Evolutionary conservation across 2,797 vertebrate species (phyloP).

Genomic region (Chelmon rostratus): DNA sequence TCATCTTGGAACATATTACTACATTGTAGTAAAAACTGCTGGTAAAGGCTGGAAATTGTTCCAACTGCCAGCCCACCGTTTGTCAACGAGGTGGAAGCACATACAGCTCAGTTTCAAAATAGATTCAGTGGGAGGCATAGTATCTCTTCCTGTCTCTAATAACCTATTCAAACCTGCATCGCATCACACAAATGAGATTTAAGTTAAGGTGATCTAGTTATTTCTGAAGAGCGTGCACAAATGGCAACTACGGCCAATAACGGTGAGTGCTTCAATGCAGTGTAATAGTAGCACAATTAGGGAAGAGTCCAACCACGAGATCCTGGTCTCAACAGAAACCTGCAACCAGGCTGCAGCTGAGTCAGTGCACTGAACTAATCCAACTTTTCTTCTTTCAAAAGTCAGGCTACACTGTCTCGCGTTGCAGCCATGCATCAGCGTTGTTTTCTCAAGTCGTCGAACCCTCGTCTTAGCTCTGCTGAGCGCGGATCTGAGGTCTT

Average conservation of each 20-base stretch:
- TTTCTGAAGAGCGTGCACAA: background rate
- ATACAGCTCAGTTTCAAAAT: conserved; percentile 1
- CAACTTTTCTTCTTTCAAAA: conserved; percentile 6
- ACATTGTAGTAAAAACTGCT: background rate
- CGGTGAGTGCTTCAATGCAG: background rate
- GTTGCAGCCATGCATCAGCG: background rate
- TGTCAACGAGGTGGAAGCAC: no score
- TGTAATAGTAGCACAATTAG: background rate
- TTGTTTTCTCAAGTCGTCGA: background rate
- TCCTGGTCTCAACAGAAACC: background rate
- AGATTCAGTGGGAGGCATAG: background rate
- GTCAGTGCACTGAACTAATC: conserved; percentile 6
- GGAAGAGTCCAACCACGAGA: background rate
- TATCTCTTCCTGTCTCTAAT: background rate
- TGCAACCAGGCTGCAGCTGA: background rate
- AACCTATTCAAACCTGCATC: background rate
- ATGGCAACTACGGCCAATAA: background rate
- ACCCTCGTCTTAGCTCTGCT: background rate
- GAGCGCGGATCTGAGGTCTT: background rate
- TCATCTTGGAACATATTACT: conserved; percentile 14
- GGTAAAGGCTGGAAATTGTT: background rate
- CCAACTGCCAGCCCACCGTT: no score
- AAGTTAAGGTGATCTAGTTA: no score
- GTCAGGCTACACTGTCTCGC: background rate
- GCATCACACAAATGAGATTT: background rate